Conservation (phyloP, 2,797 vertebrate genomes). For the Hydrocynus forskahlii region DNA sequence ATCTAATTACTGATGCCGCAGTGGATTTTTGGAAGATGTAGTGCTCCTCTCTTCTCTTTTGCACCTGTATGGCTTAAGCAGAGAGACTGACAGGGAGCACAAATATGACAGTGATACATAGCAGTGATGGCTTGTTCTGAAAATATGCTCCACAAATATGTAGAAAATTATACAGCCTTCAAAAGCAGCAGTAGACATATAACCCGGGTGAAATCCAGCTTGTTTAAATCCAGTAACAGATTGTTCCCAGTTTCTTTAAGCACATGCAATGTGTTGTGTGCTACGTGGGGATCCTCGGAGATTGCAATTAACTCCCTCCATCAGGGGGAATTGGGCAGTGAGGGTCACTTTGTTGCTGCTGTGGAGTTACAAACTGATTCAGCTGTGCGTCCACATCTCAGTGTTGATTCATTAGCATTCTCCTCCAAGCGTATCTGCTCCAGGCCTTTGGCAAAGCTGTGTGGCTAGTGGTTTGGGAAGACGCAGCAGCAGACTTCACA, state of each 20-base stretch:
- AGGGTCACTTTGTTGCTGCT: constrained; percentile 2
- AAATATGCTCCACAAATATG: no score
- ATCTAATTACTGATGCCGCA: constrained; percentile 61
- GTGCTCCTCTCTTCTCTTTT: neutral
- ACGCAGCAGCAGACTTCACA: neutral
- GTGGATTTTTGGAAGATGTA: constrained; percentile 56
- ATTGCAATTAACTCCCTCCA: neutral
- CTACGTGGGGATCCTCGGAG: neutral
- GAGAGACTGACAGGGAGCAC: constrained; percentile 1
- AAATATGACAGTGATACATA: neutral
- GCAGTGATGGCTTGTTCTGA: constrained; percentile 7
- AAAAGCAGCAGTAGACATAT: no score
- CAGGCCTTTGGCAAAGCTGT: constrained; percentile 8
- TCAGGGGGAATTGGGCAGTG: neutral
- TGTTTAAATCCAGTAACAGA: neutral
- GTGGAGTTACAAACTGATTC: constrained; percentile 2
- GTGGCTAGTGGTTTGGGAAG: constrained; percentile 4
- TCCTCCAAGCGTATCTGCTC: constrained; percentile 1
- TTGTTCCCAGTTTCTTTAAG: neutral
- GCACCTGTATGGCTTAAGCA: constrained; percentile 1
- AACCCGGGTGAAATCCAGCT: neutral
- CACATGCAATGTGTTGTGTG: neutral
- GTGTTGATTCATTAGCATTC: constrained; percentile 1
- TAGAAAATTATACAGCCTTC: no score
- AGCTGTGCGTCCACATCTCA: neutral